These are phyloP conservation scores for Solen grandis DNA, from an alignment of 1,140 invertebrate genomes.

Conservation along the genomic window DNA sequence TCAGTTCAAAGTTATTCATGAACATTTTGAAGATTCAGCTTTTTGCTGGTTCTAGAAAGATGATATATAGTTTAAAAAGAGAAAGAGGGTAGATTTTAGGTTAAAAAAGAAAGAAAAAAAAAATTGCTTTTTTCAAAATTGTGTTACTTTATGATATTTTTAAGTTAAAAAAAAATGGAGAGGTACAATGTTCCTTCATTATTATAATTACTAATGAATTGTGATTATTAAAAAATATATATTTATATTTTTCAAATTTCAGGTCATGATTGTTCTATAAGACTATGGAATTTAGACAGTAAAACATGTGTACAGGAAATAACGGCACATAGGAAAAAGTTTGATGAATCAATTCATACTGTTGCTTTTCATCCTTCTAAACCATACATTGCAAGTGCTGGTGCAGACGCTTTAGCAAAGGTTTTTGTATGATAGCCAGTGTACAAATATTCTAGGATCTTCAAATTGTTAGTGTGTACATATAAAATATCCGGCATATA, in stretches of 20 bases:
- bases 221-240: no score
- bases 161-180: no score
- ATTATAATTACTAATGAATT: no score
- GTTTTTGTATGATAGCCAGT: constrained; percentile 86
- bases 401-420: constrained; percentile 98
- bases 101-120: not conserved
- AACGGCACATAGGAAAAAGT: constrained; percentile 99
- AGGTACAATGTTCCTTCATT: no score
- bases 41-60: no score
- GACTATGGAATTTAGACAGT: constrained; percentile 99
- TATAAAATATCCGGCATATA: not conserved
- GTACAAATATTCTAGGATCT: constrained; percentile 54
- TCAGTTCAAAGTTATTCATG: no score
- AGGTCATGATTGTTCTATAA: constrained; percentile 99
- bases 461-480: constrained; percentile 47
- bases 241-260: constrained; percentile 66
- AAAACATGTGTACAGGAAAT: constrained; percentile 99
- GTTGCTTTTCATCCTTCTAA: constrained; percentile 99
- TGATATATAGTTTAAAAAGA: no score
- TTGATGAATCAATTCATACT: constrained; percentile 99
- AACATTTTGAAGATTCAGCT: no score
- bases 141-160: no score
- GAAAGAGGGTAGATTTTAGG: not conserved
- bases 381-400: constrained; percentile 98
- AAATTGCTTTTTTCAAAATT: not conserved